Conservation (phyloP, 2,113 vertebrate species). For the Cyanoramphus novaezelandiae region DNA sequence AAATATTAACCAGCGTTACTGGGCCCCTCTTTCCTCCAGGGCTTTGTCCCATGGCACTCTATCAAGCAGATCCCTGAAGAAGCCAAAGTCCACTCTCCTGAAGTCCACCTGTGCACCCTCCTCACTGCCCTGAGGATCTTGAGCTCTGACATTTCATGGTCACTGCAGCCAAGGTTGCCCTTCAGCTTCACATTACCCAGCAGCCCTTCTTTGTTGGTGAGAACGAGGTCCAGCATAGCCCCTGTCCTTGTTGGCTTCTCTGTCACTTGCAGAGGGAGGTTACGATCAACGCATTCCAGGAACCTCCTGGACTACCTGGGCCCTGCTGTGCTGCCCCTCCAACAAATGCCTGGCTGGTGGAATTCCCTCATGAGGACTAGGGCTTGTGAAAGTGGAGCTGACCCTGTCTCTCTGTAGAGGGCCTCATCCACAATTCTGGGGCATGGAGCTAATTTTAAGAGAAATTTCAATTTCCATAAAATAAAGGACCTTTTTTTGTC, state of each 20-base stretch:
- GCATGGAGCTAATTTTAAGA: not conserved
- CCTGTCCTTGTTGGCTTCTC: not conserved
- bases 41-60: not conserved
- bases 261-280: not conserved
- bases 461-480: not conserved
- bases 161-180: not conserved
- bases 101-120: not conserved
- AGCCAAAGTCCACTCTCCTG: not conserved
- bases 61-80: not conserved
- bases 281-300: accelerated
- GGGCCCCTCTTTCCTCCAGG: not conserved
- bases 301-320: not conserved
- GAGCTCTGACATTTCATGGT: not conserved
- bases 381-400: not conserved
- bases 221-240: not conserved
- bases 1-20: not conserved
- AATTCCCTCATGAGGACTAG: not conserved
- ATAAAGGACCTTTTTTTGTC: accelerated
- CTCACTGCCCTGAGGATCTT: not conserved
- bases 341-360: accelerated
- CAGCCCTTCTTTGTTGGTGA: not conserved
- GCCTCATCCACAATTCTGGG: not conserved
- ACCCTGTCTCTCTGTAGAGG: not conserved
- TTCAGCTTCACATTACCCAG: not conserved
- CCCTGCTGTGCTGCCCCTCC: not conserved